A percentile compares a stretch with the other conserved stretches of the same genome.
Conservation (phyloP, 1,140 invertebrate genomes). For the Galleria mellonella region DNA sequence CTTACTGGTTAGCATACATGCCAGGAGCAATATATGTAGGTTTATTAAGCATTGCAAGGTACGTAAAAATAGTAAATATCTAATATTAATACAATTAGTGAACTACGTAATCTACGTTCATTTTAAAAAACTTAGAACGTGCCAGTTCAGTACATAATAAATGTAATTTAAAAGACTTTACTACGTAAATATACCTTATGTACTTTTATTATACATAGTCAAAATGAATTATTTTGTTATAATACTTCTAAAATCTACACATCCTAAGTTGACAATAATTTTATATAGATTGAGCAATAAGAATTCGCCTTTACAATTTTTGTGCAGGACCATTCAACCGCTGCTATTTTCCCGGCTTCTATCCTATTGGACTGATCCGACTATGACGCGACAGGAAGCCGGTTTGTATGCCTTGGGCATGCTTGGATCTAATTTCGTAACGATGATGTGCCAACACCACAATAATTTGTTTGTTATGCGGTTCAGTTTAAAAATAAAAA, state of each 20-base stretch:
- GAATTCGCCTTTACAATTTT: no score
- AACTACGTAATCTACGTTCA: no score
- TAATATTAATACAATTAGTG: no score
- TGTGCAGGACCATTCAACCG: conserved; percentile 58
- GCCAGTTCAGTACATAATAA: no score
- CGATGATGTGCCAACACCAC: conserved; percentile 51
- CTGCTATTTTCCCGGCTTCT: conserved; percentile 75
- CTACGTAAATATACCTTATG: no score
- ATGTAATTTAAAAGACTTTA: no score
- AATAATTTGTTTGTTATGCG: conserved; percentile 40
- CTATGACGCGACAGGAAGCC: conserved; percentile 33
- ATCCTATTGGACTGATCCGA: conserved; percentile 68
- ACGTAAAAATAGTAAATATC: not conserved
- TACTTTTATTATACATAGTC: no score
- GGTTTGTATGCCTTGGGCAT: conserved; percentile 50
- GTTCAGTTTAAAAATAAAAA: conserved; percentile 67
- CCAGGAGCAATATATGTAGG: conserved; percentile 47
- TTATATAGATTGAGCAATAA: no score
- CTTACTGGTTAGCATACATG: conserved; percentile 64
- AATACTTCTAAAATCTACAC: no score
- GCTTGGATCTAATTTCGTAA: conserved; percentile 43
- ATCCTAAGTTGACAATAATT: no score
- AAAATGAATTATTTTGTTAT: no score
- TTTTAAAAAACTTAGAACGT: no score
- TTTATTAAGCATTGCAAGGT: conserved; percentile 30